Percentiles rank a stretch among this genome's conserved stretches.
Conservation (phyloP, 1,140 invertebrate genomes). For the Piezodorus guildinii region DNA sequence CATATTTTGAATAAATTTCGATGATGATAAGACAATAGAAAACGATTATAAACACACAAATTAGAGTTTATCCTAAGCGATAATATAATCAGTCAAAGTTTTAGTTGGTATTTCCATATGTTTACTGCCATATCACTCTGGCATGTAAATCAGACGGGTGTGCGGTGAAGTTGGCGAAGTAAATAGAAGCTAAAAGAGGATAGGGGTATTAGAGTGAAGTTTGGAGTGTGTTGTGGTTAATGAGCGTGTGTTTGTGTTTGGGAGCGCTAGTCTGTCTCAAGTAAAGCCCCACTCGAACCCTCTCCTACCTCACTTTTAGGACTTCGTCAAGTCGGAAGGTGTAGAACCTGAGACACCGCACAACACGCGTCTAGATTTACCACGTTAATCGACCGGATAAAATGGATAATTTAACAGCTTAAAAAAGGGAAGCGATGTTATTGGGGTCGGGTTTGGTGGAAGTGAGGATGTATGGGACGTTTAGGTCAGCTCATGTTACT, state of each 20-base stretch:
- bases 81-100: too few relatives aligned
- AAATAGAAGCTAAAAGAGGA: too few relatives aligned
- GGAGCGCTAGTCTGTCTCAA: not conserved
- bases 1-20: too few relatives aligned
- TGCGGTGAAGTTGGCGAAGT: too few relatives aligned
- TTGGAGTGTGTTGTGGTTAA: too few relatives aligned
- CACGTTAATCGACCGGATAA: conserved; percentile 18
- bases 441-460: not conserved
- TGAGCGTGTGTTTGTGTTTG: not conserved
- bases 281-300: not conserved
- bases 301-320: not conserved
- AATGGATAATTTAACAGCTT: conserved; percentile 14
- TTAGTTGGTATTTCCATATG: too few relatives aligned
- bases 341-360: not conserved
- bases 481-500: not conserved
- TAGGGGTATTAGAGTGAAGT: too few relatives aligned
- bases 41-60: too few relatives aligned
- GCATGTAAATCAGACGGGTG: too few relatives aligned
- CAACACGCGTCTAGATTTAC: conserved; percentile 18
- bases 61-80: too few relatives aligned
- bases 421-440: not conserved
- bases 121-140: too few relatives aligned
- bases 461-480: not conserved
- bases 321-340: not conserved
- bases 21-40: too few relatives aligned